Base-by-base conservation (phyloP, 2,888 invertebrate species). In the Leptarthrus brevirostris region DNA sequence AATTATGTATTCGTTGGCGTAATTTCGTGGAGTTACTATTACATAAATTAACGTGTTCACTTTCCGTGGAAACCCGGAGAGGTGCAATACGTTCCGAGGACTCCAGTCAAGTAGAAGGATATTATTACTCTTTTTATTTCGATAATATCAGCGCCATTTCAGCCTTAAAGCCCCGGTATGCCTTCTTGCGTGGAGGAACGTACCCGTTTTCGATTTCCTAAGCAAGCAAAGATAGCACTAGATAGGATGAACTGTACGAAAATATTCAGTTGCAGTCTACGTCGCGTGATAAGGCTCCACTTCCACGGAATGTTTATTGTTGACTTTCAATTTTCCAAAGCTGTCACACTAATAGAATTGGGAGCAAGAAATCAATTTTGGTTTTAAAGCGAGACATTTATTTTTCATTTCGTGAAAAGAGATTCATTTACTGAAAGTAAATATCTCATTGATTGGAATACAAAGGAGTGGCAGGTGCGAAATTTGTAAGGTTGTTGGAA, bases 311-410 rank as follows among this genome's bases (percentile, higher is more conserved):
- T 64, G 64, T 64, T 64, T 64, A 64, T 64, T 64, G 64, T 64
- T 64, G 64, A 44, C 64, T 64, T 64, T 64, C 64, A 64, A 64
- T 64, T 64, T 64, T 64, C 64, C 24, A 64, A 64, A 64, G 64
- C 64, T 64, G 64, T 44, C 64, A 44, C 24, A 44, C 47, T 64
- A 64, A 64, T 64, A 64, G 64, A 64, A 64, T 64, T 24, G 24
- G 64, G 16, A 64, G 44, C 64, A 64, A 64, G 64, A 47, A 64
- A 64, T 40, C 44, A 64, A 64, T 64, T 64, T 64, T 14, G 14
- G 26, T 44, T 44, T 40, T 64, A 44, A 64, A 64, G 24, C 22
- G 64, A 24, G 40, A 64, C 64, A 64, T 64, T 64, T 64, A 64
- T 64, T 64, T 64, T 64, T 24, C 64, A 64, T 64, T 64, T 64